Evolutionary conservation across 2,888 invertebrate genomes (phyloP).

Genomic region (Gastrophysa polygoni): DNA sequence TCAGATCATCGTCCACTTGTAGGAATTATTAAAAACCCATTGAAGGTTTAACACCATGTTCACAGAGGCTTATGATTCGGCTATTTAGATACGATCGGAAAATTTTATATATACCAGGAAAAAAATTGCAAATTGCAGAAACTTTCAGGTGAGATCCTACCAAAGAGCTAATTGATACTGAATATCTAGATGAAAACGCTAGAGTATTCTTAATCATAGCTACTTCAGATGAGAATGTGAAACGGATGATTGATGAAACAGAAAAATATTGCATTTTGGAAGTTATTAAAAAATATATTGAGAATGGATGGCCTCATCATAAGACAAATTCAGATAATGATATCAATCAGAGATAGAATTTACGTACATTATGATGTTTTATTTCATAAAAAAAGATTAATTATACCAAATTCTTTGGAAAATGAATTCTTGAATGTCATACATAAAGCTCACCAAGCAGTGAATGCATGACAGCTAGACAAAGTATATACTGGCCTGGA

Average conservation of each 20-base stretch:
- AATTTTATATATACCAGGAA: not conserved
- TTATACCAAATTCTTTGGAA: not conserved
- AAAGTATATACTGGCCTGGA: slow-evolving; percentile 1
- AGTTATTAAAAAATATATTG: not conserved
- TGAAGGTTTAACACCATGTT: not conserved
- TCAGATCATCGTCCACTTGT: not conserved
- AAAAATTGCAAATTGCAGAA: not conserved
- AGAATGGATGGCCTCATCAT: slow-evolving; percentile 1
- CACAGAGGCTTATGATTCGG: not conserved
- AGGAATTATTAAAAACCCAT: not conserved
- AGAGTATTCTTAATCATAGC: not conserved
- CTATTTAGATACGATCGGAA: not conserved
- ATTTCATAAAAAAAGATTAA: slow-evolving; percentile 3
- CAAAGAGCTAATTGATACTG: not conserved
- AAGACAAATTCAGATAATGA: not conserved
- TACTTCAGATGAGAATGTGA: not conserved
- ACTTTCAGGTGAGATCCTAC: not conserved
- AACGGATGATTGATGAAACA: not conserved
- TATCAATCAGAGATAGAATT: not conserved
- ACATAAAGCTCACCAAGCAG: slow-evolving; percentile 3
- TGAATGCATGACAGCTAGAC: not conserved
- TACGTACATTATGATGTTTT: not conserved
- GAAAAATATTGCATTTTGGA: no score
- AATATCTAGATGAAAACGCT: not conserved
- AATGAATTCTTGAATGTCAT: not conserved